These are phyloP conservation scores for Tetranychus cinnabarinus DNA, from an alignment of 1,140 invertebrate genomes.

Conservation along the genomic window DNA sequence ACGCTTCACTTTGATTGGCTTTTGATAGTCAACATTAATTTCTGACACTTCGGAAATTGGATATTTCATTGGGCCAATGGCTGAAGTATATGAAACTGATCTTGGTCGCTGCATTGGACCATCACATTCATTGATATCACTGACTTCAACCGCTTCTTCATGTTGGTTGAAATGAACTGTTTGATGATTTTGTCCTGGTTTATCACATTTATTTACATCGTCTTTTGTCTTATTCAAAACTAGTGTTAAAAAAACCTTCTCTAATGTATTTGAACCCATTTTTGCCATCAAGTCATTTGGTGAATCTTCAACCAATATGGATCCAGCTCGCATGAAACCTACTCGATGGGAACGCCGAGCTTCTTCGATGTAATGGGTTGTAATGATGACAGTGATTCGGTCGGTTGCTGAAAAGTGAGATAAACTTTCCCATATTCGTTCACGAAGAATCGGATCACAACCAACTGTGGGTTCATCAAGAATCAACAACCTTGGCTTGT, in stretches of 20 bases:
- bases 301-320: conserved; percentile 55
- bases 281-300: conserved; percentile 54
- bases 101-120: background rate
- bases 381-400: conserved; percentile 20
- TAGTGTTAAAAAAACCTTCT: conserved; percentile 80
- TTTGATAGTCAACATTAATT: conserved; percentile 11
- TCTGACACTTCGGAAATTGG: background rate
- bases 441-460: conserved; percentile 60
- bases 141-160: background rate
- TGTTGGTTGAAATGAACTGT: background rate
- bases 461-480: conserved; percentile 85
- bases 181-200: background rate
- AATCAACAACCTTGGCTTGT: conserved; percentile 81
- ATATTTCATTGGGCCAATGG: background rate
- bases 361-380: conserved; percentile 25
- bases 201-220: background rate
- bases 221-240: conserved; percentile 24
- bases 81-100: background rate
- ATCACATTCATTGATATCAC: background rate
- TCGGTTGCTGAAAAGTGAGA: conserved; percentile 51
- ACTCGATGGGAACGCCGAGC: conserved; percentile 19
- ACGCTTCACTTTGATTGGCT: conserved; percentile 74
- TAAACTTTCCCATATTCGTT: conserved; percentile 41
- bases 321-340: conserved; percentile 24
- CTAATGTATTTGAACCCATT: conserved; percentile 56